A percentile compares a stretch with the other conserved stretches of the same genome.
Evolutionary conservation across 1,140 invertebrate species (phyloP).

Genomic region (Idris sp.): DNA sequence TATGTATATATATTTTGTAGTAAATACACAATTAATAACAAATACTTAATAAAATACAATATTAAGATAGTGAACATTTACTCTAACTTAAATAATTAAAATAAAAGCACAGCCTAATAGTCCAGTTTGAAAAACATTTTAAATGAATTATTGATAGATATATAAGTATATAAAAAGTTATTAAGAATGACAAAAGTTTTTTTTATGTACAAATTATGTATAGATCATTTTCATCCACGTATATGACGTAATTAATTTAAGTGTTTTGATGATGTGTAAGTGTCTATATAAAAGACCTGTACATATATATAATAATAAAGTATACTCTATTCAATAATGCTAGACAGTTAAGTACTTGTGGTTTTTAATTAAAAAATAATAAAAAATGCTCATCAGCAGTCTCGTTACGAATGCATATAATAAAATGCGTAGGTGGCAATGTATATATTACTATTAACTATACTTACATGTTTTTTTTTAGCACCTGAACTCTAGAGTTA

Average conservation of each 20-base stretch:
- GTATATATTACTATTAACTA: slow-evolving; percentile 15
- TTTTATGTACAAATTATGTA: slow-evolving; percentile 6
- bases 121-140: too few species aligned
- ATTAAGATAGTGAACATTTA: slow-evolving; percentile 26
- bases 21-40: neutral
- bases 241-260: slow-evolving; percentile 12
- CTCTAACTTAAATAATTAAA: too few species aligned
- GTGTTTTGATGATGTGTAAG: slow-evolving; percentile 28
- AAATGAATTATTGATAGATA: slow-evolving; percentile 1
- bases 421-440: slow-evolving; percentile 31
- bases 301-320: too few species aligned
- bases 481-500: slow-evolving; percentile 51
- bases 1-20: too few species aligned
- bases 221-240: too few species aligned
- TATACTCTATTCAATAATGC: slow-evolving; percentile 29
- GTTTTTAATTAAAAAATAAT: slow-evolving; percentile 17
- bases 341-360: slow-evolving; percentile 26
- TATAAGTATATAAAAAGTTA: slow-evolving; percentile 7
- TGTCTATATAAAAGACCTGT: too few species aligned
- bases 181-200: neutral
- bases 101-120: too few species aligned
- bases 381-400: slow-evolving; percentile 30
- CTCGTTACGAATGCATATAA: slow-evolving; percentile 36
- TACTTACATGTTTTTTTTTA: slow-evolving; percentile 61
- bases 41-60: slow-evolving; percentile 14